These are phyloP conservation scores for Epizoanthus fatuus DNA, from an alignment of 92 coral and sea anemone species.

Conservation along the genomic window DNA sequence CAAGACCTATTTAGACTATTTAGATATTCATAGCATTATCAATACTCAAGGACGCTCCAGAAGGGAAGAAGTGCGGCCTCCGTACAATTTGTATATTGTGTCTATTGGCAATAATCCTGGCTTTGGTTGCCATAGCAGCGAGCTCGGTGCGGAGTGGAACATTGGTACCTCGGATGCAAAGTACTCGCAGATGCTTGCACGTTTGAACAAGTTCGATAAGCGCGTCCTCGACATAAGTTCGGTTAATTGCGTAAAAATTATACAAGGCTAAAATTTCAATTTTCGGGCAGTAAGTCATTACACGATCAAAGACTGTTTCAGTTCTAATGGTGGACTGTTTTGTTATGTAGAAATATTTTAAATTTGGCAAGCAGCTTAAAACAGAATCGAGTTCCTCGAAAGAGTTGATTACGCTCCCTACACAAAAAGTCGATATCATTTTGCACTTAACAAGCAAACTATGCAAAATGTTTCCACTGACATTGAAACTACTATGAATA, in stretches of 20 bases:
- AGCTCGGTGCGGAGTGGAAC: constrained; percentile 83
- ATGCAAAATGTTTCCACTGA: constrained; percentile 71
- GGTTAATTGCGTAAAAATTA: constrained; percentile 80
- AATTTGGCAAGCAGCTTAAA: constrained; percentile 63
- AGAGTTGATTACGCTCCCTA: constrained; percentile 78
- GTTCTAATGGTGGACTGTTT: constrained; percentile 82
- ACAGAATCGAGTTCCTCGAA: constrained; percentile 72
- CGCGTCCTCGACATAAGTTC: constrained; percentile 72
- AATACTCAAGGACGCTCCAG: constrained; percentile 66
- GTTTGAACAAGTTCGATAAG: constrained; percentile 63
- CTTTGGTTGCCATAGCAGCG: constrained; percentile 67
- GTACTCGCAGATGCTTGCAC: constrained; percentile 60
- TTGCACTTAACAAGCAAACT: constrained; percentile 64
- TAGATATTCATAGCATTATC: constrained; percentile 55
- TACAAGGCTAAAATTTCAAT: constrained; percentile 79
- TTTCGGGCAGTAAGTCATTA: constrained; percentile 60
- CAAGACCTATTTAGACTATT: not conserved
- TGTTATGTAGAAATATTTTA: constrained; percentile 77
- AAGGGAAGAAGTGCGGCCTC: constrained; percentile 67
- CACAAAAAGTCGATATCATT: constrained; percentile 68
- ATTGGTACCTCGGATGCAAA: constrained; percentile 84
- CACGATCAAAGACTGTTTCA: constrained; percentile 67
- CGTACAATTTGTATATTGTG: constrained; percentile 73
- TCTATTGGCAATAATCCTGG: constrained; percentile 62
- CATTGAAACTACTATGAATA: constrained; percentile 85